These are phyloP conservation scores for Psix sp. DNA, from an alignment of 1,140 invertebrate genomes.

Conservation along the genomic window DNA sequence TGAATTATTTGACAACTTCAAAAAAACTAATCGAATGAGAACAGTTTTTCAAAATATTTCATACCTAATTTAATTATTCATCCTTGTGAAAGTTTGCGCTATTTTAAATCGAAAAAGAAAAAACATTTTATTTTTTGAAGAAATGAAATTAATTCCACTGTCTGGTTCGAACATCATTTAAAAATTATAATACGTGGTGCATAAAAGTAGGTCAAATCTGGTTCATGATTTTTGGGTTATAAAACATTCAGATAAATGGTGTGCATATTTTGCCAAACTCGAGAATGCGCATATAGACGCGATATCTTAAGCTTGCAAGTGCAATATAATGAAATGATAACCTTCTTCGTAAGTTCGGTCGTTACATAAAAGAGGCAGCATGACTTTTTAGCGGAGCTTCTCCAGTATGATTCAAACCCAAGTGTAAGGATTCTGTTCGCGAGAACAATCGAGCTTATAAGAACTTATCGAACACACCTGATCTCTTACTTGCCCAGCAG, in stretches of 20 bases:
- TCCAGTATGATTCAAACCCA: slow-evolving; percentile 56
- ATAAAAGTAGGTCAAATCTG: no score
- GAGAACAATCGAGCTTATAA: slow-evolving; percentile 63
- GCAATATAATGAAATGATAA: slow-evolving; percentile 60
- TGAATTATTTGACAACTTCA: no score
- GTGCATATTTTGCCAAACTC: slow-evolving; percentile 37
- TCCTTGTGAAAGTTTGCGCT: no score
- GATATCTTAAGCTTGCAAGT: slow-evolving; percentile 48
- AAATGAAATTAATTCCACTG: no score
- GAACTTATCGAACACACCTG: slow-evolving; percentile 63
- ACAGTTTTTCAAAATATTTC: no score
- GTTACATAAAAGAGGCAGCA: slow-evolving; percentile 58
- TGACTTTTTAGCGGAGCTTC: slow-evolving; percentile 57
- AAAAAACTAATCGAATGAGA: no score
- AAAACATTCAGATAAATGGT: slow-evolving; percentile 33
- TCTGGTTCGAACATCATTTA: no score
- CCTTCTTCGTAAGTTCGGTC: slow-evolving; percentile 51
- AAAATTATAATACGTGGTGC: no score
- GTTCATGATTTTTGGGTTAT: slow-evolving; percentile 18
- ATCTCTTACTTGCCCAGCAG: slow-evolving; percentile 60
- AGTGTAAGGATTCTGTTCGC: slow-evolving; percentile 54
- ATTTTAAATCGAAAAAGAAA: no score
- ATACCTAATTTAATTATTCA: no score
- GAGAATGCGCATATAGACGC: slow-evolving; percentile 52
- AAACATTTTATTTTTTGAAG: no score